Evolutionary conservation across 2,797 vertebrate species (phyloP), one percentile per base, ranked within the genome.

Genomic region (Diceros bicornis): DNA sequence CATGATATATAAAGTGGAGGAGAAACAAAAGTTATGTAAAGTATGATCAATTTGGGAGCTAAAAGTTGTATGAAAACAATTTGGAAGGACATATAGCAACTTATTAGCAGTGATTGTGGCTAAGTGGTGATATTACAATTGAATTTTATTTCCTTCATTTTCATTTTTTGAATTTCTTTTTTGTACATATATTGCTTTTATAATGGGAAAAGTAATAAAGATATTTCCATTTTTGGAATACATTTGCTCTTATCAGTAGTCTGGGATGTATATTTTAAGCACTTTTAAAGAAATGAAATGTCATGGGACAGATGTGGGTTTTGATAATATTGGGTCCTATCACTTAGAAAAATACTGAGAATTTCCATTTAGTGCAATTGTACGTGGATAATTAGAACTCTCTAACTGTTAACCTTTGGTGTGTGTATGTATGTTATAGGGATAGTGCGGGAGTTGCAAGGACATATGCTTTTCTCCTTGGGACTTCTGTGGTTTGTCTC

Each of bases 221-320:
- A 14, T 47, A 61, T 34, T 68, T 79, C 20, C 21, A 14, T 7
- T 71, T 96, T 66, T 59, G 44, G 62, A 75, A 89, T 92, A 18
- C 64, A 25, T 96, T 85, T 85, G 29, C 32, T 79, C 34, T 85
- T 68, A 34, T 20, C 5, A 57, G 71, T 89, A 34, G 52, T 50
- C 32, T n/a, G 34, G 32, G n/a, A 66, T 32, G 4, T 91, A 61
- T 68, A 44, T 86, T 71, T 88, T 84, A 93, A 94, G 41, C 18
- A 89, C 79, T 77, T 93, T 81, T 62, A 44, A 88, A 95, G 50
- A 72, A 88, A 71, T 59, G 34, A 79, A 88, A n/a, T 32, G 14
- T 83, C 41, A 69, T 75, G 64, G 4, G 47, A 37, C 50, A 88
- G 27, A 81, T 55, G 25, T 32, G 20, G 20, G 7, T 59, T 84